Base-by-base conservation (phyloP, 1,140 invertebrate species). In the Ladona fulva region DNA sequence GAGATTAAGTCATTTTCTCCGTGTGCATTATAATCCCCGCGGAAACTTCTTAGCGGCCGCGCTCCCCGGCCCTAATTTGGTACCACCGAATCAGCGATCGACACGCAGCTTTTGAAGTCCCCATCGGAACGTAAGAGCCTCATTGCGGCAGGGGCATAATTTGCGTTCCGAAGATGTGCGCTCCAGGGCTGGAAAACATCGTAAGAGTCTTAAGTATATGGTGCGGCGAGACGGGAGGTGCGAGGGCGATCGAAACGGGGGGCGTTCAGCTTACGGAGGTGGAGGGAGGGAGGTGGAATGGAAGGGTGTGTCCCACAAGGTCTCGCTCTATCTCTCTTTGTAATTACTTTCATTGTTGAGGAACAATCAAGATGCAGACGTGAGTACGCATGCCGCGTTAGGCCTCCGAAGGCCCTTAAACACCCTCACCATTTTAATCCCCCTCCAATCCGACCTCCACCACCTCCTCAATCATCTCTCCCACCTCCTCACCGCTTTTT, bases 311-410 rank as follows among this genome's bases (percentile, higher is more conserved):
- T 66, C 52, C 52, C 52, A 12, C 52, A 16, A 37, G 52, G n/a
- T 22, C 52, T 22, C 52, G 16, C 14, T 22, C 52, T 66, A 3
- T 66, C 52, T 6, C n/a, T 12, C 52, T 5, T 66, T 66, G 52
- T 66, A 66, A 66, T 66, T 66, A 66, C 52, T 66, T 66, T 66
- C 52, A 66, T 66, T 66, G 52, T 66, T 66, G n/a, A 12, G n/a
- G 52, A 66, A 66, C 52, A 66, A 66, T 66, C 52, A 12, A 22
- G 52, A 16, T 19, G 52, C 3, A 5, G 52, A 66, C 16, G 52
- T 16, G 52, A 37, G 29, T 37, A 37, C 29, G 29, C 29, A 37
- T 37, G 29, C 29, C 29, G 29, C 29, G 29, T 5, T 37, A 37
- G 29, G 29, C 29, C 29, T 37, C 8, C 29, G 29, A 37, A 37